Evolutionary conservation across 2,888 invertebrate genomes (phyloP), one percentile per base, ranked within the genome.

Genomic region (Ceriagrion tenellum): DNA sequence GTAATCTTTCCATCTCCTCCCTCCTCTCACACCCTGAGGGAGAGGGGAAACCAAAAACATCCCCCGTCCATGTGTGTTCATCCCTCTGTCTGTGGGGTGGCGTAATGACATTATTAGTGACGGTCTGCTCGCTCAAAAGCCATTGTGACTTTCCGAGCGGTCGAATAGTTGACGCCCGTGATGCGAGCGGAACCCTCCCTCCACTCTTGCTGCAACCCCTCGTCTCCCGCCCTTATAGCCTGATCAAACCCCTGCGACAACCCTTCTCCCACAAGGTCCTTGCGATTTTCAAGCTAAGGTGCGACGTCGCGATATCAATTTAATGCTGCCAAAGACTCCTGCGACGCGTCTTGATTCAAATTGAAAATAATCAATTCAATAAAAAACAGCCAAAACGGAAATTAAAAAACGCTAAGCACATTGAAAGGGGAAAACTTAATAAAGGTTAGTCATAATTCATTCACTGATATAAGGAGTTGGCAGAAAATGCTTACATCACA

Each of bases 91-190:
- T 23, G 26, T 23, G 91, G 35, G 91, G 59, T 55, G 35, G 63
- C 63, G 63, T 35, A 91, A 91, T 91, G 63, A 63, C 91, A 91
- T 91, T 91, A 91, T 91, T 91, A 91, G 91, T 91, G 91, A 35
- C 91, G 91, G 40, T 91, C 91, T 40, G 63, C 35, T 59, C 30
- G 91, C 91, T 91, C 91, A 91, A 91, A 91, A 91, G 91, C 91
- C 55, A 91, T 91, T 91, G 91, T 91, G 91, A 91, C 91, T 91
- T 91, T 91, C 91, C 63, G 63, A 91, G 91, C 55, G 63, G 91
- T 40, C 63, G 40, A 91, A 30, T 35, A 59, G 90, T 59, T 26
- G 26, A 16, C 63, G 63, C 63, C 26, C 91, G 63, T 91, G 91
- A 63, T 91, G 91, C 59, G 23, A 91, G 35, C 35, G 59, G 35